Evolutionary conservation across 1,140 invertebrate species (phyloP), one percentile per base, ranked within the genome.

Genomic region (Centruroides vittatus): DNA sequence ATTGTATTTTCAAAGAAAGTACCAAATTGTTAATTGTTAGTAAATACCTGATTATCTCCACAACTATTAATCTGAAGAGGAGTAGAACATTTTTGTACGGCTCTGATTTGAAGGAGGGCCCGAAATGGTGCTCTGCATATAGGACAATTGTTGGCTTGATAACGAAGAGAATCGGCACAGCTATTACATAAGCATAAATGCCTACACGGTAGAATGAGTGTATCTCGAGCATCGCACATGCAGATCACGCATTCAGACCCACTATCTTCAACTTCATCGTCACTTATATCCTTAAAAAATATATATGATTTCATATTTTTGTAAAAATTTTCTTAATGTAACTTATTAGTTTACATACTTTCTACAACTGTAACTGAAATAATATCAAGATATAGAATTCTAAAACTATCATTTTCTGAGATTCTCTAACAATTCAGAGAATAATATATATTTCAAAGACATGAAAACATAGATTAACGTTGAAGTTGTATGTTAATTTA

Each of bases 231-330:
- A 72, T 98, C 94, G 70, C 88, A 93, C 93, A 98, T 98, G 73
- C 96, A 99, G 70, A 99, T 98, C 10, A 99, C 95, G 78, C 97
- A 99, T 77, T 99, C 97, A 9, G 89, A 89, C 12, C 93, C 91
- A 72, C 90, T 94, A 70, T 98, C 94, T 70, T 98, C 94, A 3
- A 86, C 84, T 65, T 97, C 93, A 70, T 93, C 88, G 69, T 95
- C 91, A 55, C 83, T 81, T 11, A 79, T 80, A 62, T 79, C 79
- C 58, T 68, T 46, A n/a, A 62, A 66, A 48, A 6, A 41, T 41
- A 41, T 5, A 41, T 41, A 23, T 23, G 23, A 23, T 23, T 23
- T 23, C 23, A 23, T 2, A 23, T 23, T 23, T 23, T 23, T 23
- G 23, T 23, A 23, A 23, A 23, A 23, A 23, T 23, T 23, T 23